A percentile compares a stretch with the other conserved stretches of the same genome.
phyloP scores from a whole-genome alignment of 2,113 vertebrate genomes.

The Siniperca knerii region DNA sequence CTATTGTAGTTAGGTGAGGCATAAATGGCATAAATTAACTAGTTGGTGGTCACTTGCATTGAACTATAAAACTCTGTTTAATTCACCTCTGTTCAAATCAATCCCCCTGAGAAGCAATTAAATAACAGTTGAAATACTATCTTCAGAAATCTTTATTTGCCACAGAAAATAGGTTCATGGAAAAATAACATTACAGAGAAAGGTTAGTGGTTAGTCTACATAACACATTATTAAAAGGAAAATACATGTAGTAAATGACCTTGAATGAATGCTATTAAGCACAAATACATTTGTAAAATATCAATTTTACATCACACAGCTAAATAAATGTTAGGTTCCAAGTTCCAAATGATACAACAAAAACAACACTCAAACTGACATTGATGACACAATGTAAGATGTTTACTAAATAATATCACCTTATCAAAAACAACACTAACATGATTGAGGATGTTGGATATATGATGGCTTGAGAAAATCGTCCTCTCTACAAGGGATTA shows the following conservation, averaged over 20 bases:
- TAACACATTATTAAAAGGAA: not conserved
- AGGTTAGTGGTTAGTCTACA: not conserved
- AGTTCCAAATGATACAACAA: not conserved
- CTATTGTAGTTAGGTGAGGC: no score
- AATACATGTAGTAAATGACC: not conserved
- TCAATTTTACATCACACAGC: not conserved
- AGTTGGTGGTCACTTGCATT: no score
- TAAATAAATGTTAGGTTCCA: not conserved
- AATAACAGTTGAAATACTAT: not conserved
- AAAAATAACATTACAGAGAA: conserved; percentile 7
- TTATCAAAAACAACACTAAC: not conserved
- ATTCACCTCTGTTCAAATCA: no score
- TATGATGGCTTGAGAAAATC: not conserved
- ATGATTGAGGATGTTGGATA: not conserved
- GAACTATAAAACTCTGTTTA: no score
- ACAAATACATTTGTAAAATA: not conserved
- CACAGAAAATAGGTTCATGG: conserved; percentile 4
- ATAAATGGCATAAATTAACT: no score
- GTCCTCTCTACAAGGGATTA: not conserved
- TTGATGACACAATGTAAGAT: not conserved
- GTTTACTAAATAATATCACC: not conserved
- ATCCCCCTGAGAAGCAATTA: not conserved
- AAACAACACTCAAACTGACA: not conserved
- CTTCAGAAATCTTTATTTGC: conserved; percentile 36
- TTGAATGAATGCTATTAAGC: not conserved